Base-by-base conservation (phyloP, 2,113 vertebrate genomes). In the Hippocampus abdominalis region DNA sequence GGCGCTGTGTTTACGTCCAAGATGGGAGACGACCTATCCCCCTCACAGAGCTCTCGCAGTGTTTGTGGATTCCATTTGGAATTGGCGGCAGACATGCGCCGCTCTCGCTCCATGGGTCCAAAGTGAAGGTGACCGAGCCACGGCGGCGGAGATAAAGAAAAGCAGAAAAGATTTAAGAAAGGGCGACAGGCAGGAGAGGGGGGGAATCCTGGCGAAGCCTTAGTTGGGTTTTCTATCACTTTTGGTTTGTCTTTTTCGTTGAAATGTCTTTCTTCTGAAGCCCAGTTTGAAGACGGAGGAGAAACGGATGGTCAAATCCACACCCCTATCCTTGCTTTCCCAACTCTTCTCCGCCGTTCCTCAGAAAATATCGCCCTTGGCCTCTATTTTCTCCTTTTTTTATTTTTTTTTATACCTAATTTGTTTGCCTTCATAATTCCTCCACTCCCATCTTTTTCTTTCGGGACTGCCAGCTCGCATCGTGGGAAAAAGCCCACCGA, bases 401-500 rank as follows among this genome's bases (percentile, higher is more conserved):
- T 67, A 74, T 27, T 59, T 54, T 18, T 59, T 76, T 36, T 6
- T 6, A 65, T 32, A 39, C 21, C 63, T n/a, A 9, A 39, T 80
- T 53, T 72, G 70, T 86, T 82, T 72, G 60, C 39, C 16, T 77
- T 2, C 69, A 51, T 16, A 29, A 56, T 75, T 39, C 49, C 29
- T n/a, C 32, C 53, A n/a, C 72, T 76, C 68, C 70, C 23, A 21
- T 68, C 56, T 61, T 64, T 67, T 76, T 75, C 64, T 67, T 72
- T 84, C 71, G 13, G 46, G 57, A 27, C 68, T 18, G 76, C 40
- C 68, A 18, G 32, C 68, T 76, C 10, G 46, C 78, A 84, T 85
- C 80, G 77, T 91, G 86, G 82, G 86, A 91, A 92, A 92, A 83
- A 25, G 65, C 56, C 23, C 39, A 67, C 42, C 3, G 69, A 48